Base-by-base conservation (phyloP, 2,888 invertebrate genomes). In the Drosophila demipolita region DNA sequence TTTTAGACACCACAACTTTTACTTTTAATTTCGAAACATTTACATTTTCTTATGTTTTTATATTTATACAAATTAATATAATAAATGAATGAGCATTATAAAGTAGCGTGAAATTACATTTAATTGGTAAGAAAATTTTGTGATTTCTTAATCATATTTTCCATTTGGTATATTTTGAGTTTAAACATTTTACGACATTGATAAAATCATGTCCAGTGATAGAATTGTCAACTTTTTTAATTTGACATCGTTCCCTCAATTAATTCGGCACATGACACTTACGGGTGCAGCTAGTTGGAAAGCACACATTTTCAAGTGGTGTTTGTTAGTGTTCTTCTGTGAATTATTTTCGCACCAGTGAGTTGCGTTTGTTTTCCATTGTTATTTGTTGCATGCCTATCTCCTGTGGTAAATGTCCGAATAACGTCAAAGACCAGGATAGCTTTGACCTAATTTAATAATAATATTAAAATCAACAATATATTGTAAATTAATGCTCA, bases 231-330 rank as follows among this genome's bases (percentile, higher is more conserved):
- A 53, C 40, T 50, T 40, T 61, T 58, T 52, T 42, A 69, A 53
- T 75, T 75, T 38, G 52, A 23, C 57, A 54, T 49, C 62, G 38
- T 42, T 59, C 55, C 38, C 29, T 38, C 64, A 66, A 66, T 52
- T 57, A 65, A 63, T 67, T 66, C 54, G 45, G 38, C 48, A 29
- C 52, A 66, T 59, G 20, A 71, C 78, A 78, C 90, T 89, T 66
- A 45, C 66, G 71, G 76, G 76, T 74, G 75, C 88, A 85, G 50
- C 72, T 81, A 76, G 80, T 82, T 82, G 90, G 78, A 90, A 90
- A 80, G 78, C 82, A 82, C 73, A 76, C 77, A 84, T 57, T 73
- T 79, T 80, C 59, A 82, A 85, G 85, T 80, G 75, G 29, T n/a
- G 35, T 53, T 45, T 23, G 23, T 45, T 45, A 45, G 53, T 61